A percentile compares a stretch with the other conserved stretches of the same genome.
Evolutionary conservation across 1,140 invertebrate genomes (phyloP).

Genomic region (Pachyrhynchus sulphureomaculatus): DNA sequence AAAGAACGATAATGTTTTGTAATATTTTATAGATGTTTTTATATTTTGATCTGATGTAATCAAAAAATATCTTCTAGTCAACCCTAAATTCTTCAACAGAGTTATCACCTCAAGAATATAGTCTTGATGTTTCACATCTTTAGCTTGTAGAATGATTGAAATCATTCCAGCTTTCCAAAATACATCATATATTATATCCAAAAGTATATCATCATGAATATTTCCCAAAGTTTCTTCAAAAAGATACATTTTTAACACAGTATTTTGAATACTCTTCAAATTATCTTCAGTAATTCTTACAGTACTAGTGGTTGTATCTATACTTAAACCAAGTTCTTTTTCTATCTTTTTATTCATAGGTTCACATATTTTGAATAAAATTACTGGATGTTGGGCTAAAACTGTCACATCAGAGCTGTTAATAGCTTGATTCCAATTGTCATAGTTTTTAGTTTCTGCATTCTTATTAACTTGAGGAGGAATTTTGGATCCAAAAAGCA

Average conservation of each 20-base stretch:
- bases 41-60: not conserved
- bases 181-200: not conserved
- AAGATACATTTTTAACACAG: not conserved
- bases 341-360: not conserved
- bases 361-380: not conserved
- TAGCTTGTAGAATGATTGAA: not conserved
- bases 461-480: not conserved
- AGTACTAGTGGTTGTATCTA: not conserved
- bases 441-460: not conserved
- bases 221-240: conserved; percentile 5
- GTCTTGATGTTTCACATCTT: not conserved
- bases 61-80: not conserved
- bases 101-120: not conserved
- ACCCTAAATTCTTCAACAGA: not conserved
- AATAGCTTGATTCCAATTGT: not conserved
- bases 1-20: not conserved
- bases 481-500: not conserved
- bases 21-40: not conserved
- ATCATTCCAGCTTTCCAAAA: conserved; percentile 15
- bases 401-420: not conserved
- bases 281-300: not conserved
- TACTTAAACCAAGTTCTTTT: not conserved
- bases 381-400: not conserved
- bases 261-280: not conserved
- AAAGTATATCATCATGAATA: not conserved